Evolutionary conservation across 1,140 invertebrate genomes (phyloP).

Genomic region (Drosophila sp.): DNA sequence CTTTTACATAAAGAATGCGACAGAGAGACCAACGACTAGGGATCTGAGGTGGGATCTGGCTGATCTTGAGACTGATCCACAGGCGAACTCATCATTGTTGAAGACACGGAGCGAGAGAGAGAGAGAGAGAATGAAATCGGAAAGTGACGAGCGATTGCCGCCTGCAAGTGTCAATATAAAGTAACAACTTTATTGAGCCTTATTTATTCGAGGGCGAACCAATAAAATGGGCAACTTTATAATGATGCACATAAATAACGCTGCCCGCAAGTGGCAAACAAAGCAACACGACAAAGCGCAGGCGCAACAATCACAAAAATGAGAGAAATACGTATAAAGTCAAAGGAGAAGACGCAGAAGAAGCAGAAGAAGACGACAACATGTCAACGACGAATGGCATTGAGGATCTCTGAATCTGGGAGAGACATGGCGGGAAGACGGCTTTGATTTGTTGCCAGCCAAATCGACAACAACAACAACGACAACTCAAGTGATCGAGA

Average conservation of each 20-base stretch:
- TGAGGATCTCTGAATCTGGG: constrained; percentile 55
- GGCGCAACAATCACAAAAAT: constrained; percentile 26
- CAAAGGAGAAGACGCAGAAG: constrained; percentile 14
- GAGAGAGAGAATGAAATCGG: constrained; percentile 14
- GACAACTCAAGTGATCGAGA: constrained; percentile 12
- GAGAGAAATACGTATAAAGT: not conserved
- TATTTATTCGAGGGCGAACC: constrained; percentile 81
- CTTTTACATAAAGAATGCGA: constrained; percentile 70
- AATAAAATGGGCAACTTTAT: constrained; percentile 82
- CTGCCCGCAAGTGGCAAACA: constrained; percentile 27
- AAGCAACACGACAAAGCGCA: constrained; percentile 42
- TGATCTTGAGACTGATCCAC: constrained; percentile 6
- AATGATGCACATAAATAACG: constrained; percentile 80
- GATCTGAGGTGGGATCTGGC: constrained; percentile 18
- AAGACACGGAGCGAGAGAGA: constrained; percentile 1
- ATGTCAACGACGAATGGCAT: constrained; percentile 62
- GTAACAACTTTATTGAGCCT: constrained; percentile 82
- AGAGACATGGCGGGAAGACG: constrained; percentile 7
- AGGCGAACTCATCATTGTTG: not conserved
- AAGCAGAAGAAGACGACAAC: constrained; percentile 41
- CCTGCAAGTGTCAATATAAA: constrained; percentile 82
- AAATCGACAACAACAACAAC: constrained; percentile 14
- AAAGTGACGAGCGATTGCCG: constrained; percentile 80
- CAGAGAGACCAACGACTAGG: constrained; percentile 2
- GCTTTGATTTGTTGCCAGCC: constrained; percentile 35